Percentiles rank a stretch among this genome's conserved stretches.
Evolutionary conservation across 2,797 vertebrate genomes (phyloP).

Genomic region (Acanthurus lineatus): DNA sequence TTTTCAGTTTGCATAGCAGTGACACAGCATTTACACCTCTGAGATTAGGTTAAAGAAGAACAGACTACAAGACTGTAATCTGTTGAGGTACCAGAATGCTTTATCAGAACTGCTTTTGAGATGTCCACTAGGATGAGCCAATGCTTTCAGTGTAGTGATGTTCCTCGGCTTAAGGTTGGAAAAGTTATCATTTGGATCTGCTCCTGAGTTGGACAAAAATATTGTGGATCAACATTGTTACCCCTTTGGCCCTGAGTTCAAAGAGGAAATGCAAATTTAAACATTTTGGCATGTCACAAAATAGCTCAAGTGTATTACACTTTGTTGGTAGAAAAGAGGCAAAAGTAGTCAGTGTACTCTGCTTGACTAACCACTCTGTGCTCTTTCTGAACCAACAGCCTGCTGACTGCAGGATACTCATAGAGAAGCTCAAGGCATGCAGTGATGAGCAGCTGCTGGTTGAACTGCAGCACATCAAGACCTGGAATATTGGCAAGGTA

Average conservation of each 20-base stretch:
- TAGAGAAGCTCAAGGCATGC: constrained; percentile 96
- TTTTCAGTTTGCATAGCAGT: background rate
- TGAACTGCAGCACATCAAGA: constrained; percentile 98
- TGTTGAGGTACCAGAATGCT: background rate
- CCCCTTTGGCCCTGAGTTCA: background rate
- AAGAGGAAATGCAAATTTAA: constrained; percentile 13
- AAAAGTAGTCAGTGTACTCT: constrained; percentile 8
- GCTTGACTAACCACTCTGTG: constrained; percentile 30
- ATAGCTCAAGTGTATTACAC: background rate
- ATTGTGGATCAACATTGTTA: background rate
- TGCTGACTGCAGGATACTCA: constrained; percentile 97
- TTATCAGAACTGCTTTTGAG: background rate
- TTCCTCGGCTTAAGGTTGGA: background rate
- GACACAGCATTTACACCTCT: background rate
- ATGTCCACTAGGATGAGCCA: background rate
- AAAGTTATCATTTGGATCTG: background rate
- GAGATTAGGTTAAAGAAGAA: background rate
- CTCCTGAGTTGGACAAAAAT: background rate
- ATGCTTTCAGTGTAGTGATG: constrained; percentile 2
- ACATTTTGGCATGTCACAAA: background rate
- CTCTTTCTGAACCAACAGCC: constrained; percentile 83
- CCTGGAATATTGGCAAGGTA: constrained; percentile 99
- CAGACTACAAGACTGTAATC: background rate
- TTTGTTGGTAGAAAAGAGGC: background rate
- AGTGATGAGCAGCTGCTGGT: constrained; percentile 95